phyloP scores from a whole-genome alignment of 2,113 vertebrate species.

The Hyaena hyaena region DNA sequence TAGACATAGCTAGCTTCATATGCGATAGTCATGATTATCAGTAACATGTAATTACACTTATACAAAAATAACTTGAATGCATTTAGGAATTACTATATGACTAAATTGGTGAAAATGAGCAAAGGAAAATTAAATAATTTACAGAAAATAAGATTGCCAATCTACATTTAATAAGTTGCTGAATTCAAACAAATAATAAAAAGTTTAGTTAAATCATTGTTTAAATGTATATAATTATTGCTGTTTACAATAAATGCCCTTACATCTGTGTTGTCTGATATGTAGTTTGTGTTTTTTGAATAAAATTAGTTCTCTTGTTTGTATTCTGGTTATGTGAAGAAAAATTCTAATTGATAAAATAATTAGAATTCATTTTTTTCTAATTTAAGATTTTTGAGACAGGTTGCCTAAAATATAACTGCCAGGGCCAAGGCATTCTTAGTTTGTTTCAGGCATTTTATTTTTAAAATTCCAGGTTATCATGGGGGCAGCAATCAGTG shows the following conservation, averaged over 20 bases:
- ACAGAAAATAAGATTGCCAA: not conserved
- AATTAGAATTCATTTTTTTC: not conserved
- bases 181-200: constrained; percentile 18
- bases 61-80: not conserved
- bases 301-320: not conserved
- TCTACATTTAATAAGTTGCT: not conserved
- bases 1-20: not conserved
- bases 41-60: not conserved
- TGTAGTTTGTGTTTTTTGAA: not conserved
- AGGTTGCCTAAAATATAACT: not conserved
- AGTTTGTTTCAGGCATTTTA: not conserved
- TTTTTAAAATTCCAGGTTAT: constrained; percentile 58
- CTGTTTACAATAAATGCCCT: not conserved
- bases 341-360: not conserved
- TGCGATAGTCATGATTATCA: not conserved
- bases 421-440: not conserved
- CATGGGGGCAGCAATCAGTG: no score
- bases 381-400: not conserved
- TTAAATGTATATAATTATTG: not conserved
- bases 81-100: not conserved
- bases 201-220: not conserved
- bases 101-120: not conserved
- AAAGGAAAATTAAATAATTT: not conserved
- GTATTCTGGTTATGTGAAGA: not conserved
- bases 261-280: not conserved